phyloP scores from a whole-genome alignment of 1,140 invertebrate species.

The Akabosia matsudoensis region DNA sequence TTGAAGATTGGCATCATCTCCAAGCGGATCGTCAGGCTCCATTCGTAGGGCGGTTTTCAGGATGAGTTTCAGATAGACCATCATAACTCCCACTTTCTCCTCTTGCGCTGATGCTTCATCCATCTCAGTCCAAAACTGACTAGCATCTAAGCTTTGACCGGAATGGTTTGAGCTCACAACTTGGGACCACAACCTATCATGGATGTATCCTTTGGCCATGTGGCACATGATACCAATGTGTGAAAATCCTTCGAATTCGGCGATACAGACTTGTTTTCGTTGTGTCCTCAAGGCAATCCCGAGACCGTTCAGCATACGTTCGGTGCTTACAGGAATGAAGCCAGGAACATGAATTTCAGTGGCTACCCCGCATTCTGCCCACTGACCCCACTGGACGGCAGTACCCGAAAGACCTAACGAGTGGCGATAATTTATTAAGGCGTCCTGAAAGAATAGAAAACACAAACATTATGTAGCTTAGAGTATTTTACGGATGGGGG shows the following conservation, averaged over 20 bases:
- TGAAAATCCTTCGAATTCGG: neutral
- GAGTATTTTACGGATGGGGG: too few relatives aligned
- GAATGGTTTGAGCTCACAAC: neutral
- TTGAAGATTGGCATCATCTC: neutral
- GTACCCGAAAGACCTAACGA: neutral
- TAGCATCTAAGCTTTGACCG: neutral
- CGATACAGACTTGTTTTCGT: neutral
- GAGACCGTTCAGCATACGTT: neutral
- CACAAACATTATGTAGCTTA: too few relatives aligned
- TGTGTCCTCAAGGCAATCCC: neutral
- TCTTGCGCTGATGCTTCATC: neutral
- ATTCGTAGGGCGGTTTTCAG: neutral
- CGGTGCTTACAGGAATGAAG: neutral
- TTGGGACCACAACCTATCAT: neutral
- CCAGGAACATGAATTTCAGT: neutral
- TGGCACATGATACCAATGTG: neutral
- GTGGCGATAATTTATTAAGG: neutral
- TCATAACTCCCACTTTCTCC: neutral
- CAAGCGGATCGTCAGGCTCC: neutral
- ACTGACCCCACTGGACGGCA: neutral
- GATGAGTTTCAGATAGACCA: neutral
- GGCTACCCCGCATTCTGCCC: neutral
- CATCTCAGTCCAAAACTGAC: neutral
- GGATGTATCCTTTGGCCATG: neutral
- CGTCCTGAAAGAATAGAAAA: too few relatives aligned